phyloP scores from a whole-genome alignment of 2,113 vertebrate genomes.

The Hemicordylus capensis region DNA sequence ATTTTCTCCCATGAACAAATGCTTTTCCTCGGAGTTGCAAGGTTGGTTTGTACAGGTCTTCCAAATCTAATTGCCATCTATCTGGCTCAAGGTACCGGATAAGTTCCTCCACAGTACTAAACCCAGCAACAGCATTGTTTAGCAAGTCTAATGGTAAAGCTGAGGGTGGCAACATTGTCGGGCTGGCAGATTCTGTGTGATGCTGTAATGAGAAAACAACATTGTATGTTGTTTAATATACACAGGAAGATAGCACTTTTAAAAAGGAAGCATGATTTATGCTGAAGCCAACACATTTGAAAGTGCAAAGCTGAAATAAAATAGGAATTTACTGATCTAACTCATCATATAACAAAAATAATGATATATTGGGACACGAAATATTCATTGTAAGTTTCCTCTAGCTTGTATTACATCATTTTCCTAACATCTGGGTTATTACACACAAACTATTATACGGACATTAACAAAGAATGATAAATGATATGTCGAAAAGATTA shows the following conservation, averaged over 20 bases:
- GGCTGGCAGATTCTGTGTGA: slow-evolving; percentile 77
- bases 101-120: slow-evolving; percentile 94
- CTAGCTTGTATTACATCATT: background rate
- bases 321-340: background rate
- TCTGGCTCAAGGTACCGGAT: slow-evolving; percentile 96
- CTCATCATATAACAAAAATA: slow-evolving; percentile 53
- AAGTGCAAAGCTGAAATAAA: background rate
- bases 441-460: background rate
- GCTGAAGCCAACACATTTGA: background rate
- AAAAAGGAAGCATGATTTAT: background rate
- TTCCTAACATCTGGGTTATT: slow-evolving; percentile 14
- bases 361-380: background rate
- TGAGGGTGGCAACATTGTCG: slow-evolving; percentile 75
- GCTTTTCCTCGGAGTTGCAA: slow-evolving; percentile 95
- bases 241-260: background rate
- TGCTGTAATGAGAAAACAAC: slow-evolving; percentile 75
- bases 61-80: slow-evolving; percentile 93
- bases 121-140: slow-evolving; percentile 83
- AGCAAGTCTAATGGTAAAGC: slow-evolving; percentile 85
- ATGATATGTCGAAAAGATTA: slow-evolving; percentile 15
- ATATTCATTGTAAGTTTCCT: slow-evolving; percentile 18
- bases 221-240: background rate
- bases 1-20: slow-evolving; percentile 91
- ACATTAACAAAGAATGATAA: rapidly evolving
- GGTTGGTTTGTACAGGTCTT: slow-evolving; percentile 91